Evolutionary conservation across 1,140 invertebrate species (phyloP), one percentile per base, ranked within the genome.

Genomic region (Leptopilina clavipes): DNA sequence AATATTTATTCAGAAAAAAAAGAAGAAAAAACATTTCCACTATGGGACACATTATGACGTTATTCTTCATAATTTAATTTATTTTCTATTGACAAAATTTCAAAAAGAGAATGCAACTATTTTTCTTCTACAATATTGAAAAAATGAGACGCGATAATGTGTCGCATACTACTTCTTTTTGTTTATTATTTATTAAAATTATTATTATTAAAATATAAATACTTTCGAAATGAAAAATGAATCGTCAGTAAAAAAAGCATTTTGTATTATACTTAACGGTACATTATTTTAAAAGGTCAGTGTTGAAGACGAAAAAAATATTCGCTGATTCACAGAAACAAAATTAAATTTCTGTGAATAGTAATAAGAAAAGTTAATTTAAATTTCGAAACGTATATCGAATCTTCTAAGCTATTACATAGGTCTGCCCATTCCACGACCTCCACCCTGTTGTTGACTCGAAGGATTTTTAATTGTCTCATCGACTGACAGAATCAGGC

Each of bases 401-500:
- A 65, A 19, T 74, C 40, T 52, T n/a, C 14, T 40, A 40, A 40
- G 8, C 8, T 40, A 70, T 87, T 90, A 91, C 89, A 93, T 93
- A 11, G 94, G 94, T 83, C 94, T 91, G 40, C 94, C 95, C 92
- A 95, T 94, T 19, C 94, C 94, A 75, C 94, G 92, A 22, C 94
- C 94, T 11, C 91, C 71, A 86, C 89, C 80, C 86, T 88, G 12
- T 89, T 91, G 92, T 14, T 90, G 91, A 48, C 94, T 93, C 84
- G 94, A 95, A 5, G 97, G 95, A 87, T 95, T 98, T 89, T 98
- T 98, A 80, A 99, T 98, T 0, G 98, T 99, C 89, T 99, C 98
- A 88, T 99, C 99, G 1, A 99, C 97, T 0, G 98, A 99, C 0
- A 99, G 91, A 83, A 99, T 97, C 43, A 98, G 92, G 89, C 97